Conservation (phyloP, 2,113 vertebrate genomes). For the Lepisosteus oculatus region DNA sequence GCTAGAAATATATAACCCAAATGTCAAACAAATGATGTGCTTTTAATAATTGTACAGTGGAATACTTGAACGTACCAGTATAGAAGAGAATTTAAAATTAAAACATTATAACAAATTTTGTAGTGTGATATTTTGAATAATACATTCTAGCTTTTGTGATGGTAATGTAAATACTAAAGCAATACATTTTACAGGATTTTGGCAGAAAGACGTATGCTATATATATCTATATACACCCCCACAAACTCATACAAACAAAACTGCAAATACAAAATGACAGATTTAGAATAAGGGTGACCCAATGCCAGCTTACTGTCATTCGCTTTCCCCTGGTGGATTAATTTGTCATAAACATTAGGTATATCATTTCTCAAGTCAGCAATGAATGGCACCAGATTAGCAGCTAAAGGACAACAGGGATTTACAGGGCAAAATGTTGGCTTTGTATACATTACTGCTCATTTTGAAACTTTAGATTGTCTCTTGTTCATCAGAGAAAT, state of each 20-base stretch:
- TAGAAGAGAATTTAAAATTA: no score
- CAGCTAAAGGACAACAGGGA: constrained; percentile 67
- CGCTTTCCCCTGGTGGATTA: constrained; percentile 65
- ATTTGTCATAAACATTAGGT: constrained; percentile 74
- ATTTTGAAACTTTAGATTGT: constrained; percentile 48
- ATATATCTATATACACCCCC: constrained; percentile 25
- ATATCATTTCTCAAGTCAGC: constrained; percentile 71
- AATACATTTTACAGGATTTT: not conserved
- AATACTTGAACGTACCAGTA: no score
- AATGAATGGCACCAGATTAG: constrained; percentile 66
- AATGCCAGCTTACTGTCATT: constrained; percentile 64
- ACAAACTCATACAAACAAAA: constrained; percentile 43
- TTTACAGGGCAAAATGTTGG: constrained; percentile 54
- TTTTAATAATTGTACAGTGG: no score
- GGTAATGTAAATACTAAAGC: no score
- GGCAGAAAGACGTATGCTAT: constrained; percentile 1
- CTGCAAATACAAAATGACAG: constrained; percentile 69
- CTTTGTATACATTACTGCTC: constrained; percentile 62
- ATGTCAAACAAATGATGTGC: no score
- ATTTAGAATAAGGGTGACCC: constrained; percentile 67
- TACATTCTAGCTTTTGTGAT: no score
- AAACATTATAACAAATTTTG: no score
- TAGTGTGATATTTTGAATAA: no score
- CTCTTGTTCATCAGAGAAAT: constrained; percentile 45
- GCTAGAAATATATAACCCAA: no score